Evolutionary conservation across 2,797 vertebrate species (phyloP).

Genomic region (Masticophis lateralis): DNA sequence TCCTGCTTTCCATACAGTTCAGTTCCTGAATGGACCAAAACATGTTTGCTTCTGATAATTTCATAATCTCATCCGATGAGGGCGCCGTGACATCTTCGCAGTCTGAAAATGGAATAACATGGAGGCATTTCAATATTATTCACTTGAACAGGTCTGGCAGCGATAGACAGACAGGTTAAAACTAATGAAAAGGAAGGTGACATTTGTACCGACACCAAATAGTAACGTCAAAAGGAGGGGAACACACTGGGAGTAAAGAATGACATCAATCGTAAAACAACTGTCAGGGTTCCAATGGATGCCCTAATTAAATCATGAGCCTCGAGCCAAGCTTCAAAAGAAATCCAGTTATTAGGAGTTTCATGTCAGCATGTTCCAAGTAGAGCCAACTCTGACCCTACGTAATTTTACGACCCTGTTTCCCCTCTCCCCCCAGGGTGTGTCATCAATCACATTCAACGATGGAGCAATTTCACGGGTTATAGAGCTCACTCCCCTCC

Average conservation of each 20-base stretch:
- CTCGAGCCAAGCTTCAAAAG: too few species aligned
- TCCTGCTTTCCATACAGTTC: constrained; percentile 67
- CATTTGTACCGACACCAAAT: background rate
- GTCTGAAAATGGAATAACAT: constrained; percentile 49
- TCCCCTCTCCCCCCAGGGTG: too few species aligned
- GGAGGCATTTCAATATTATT: background rate
- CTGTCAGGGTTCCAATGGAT: too few species aligned
- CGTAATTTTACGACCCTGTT: too few species aligned
- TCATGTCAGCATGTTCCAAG: too few species aligned
- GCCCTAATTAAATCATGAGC: too few species aligned
- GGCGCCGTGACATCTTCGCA: constrained; percentile 65
- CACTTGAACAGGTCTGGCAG: background rate
- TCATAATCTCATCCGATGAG: constrained; percentile 69
- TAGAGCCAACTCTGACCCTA: too few species aligned
- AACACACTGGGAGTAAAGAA: background rate
- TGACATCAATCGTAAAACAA: background rate
- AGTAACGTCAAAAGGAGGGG: background rate
- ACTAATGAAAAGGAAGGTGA: background rate
- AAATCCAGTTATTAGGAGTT: too few species aligned
- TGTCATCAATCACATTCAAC: too few species aligned
- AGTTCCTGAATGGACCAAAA: constrained; percentile 73
- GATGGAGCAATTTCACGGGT: too few species aligned
- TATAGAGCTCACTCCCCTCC: too few species aligned
- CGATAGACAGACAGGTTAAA: background rate
- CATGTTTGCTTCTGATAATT: constrained; percentile 72